Conservation (phyloP, 2,888 invertebrate species). For the Fragum whitleyi region DNA sequence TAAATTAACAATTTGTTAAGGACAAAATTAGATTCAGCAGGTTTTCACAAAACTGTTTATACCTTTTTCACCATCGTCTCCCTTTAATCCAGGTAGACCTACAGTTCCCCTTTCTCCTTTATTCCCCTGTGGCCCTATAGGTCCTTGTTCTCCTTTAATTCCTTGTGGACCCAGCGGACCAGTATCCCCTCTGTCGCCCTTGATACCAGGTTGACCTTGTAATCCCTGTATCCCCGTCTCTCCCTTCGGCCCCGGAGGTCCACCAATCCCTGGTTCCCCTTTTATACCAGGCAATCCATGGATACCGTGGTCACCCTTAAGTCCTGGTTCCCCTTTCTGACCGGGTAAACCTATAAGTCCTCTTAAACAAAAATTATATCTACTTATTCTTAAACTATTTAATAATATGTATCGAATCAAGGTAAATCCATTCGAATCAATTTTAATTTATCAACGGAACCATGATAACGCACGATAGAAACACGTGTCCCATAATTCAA, state of each 20-base stretch:
- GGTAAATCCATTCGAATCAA: too few relatives aligned
- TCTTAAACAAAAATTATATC: conserved; percentile 4
- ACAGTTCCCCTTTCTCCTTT: conserved; percentile 23
- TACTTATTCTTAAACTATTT: background rate
- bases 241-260: conserved; percentile 41
- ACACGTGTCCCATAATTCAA: too few relatives aligned
- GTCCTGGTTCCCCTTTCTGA: background rate
- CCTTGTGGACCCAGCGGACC: conserved; percentile 36
- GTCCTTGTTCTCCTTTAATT: conserved; percentile 35
- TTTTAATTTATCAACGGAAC: too few relatives aligned
- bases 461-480: too few relatives aligned
- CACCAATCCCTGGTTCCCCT: conserved; percentile 31
- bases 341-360: conserved; percentile 10
- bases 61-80: conserved; percentile 17
- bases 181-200: conserved; percentile 22
- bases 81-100: conserved; percentile 31
- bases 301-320: conserved; percentile 5
- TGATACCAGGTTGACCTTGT: conserved; percentile 20
- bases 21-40: too few relatives aligned
- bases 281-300: background rate
- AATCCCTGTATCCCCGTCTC: conserved; percentile 10
- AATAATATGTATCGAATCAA: too few relatives aligned
- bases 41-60: too few relatives aligned
- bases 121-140: conserved; percentile 25
- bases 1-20: too few relatives aligned